These are phyloP conservation scores for Trichechus manatus DNA, from an alignment of 2,113 vertebrate species.

Conservation along the genomic window DNA sequence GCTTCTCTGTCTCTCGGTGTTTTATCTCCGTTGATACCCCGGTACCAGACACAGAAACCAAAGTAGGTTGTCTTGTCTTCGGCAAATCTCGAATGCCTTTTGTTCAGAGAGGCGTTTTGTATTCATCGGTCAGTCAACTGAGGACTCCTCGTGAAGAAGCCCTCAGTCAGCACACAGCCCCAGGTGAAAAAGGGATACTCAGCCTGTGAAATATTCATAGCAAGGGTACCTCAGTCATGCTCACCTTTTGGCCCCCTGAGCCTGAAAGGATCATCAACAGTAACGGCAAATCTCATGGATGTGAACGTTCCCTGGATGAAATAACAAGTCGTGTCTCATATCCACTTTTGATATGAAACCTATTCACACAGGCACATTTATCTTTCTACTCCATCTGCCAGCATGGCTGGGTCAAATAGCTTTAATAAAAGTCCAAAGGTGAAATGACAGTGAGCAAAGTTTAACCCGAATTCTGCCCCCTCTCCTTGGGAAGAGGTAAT, in stretches of 20 bases:
- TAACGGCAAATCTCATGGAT: slow-evolving; percentile 82
- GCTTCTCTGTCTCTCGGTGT: slow-evolving; percentile 91
- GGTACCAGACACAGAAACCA: slow-evolving; percentile 92
- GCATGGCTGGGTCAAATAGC: slow-evolving; percentile 79
- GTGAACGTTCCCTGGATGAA: slow-evolving; percentile 83
- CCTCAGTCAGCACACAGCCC: slow-evolving; percentile 92
- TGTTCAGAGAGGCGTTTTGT: slow-evolving; percentile 94
- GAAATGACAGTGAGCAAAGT: slow-evolving; percentile 82
- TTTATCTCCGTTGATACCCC: slow-evolving; percentile 92
- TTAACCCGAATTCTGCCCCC: slow-evolving; percentile 62
- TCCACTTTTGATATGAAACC: slow-evolving; percentile 83
- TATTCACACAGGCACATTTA: slow-evolving; percentile 81
- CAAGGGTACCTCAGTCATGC: slow-evolving; percentile 88
- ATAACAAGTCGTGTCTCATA: slow-evolving; percentile 66
- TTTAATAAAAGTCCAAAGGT: slow-evolving; percentile 85
- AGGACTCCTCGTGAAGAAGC: slow-evolving; percentile 95
- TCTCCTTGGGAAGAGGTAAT: slow-evolving; percentile 60
- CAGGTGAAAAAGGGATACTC: slow-evolving; percentile 91
- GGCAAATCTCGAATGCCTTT: slow-evolving; percentile 93
- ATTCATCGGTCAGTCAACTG: slow-evolving; percentile 95
- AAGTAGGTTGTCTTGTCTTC: slow-evolving; percentile 94
- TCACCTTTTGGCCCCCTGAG: slow-evolving; percentile 92
- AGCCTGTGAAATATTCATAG: slow-evolving; percentile 93
- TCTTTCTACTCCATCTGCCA: slow-evolving; percentile 83
- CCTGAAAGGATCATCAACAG: slow-evolving; percentile 77